Conservation (phyloP, 1,140 invertebrate genomes). For the Aphis craccivora region DNA sequence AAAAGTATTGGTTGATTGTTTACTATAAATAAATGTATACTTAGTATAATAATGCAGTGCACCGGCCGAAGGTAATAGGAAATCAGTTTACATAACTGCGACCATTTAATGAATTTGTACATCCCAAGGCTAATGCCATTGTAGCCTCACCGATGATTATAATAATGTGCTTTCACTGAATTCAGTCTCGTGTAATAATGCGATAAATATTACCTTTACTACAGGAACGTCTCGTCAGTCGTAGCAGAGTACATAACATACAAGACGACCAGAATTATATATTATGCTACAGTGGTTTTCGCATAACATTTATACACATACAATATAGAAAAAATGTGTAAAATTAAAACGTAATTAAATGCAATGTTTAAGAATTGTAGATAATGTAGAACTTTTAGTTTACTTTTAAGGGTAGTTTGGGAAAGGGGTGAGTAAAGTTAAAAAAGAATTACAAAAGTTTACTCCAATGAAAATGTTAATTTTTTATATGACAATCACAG, state of each 20-base stretch:
- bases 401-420: not conserved
- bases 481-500: not conserved
- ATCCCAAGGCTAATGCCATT: constrained; percentile 36
- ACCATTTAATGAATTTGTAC: constrained; percentile 11
- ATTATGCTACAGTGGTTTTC: not conserved
- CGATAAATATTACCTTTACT: not conserved
- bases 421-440: not conserved
- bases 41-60: not conserved
- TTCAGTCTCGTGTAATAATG: not conserved
- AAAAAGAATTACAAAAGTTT: not conserved
- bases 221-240: not conserved
- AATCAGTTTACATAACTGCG: constrained; percentile 32
- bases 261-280: not conserved
- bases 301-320: not conserved
- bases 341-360: no score
- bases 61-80: not conserved
- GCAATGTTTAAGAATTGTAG: no score
- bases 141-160: not conserved
- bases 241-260: not conserved
- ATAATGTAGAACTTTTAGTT: not conserved
- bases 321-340: not conserved
- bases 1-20: no score
- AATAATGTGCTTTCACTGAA: constrained; percentile 7
- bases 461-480: not conserved
- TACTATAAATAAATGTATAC: not conserved